Evolutionary conservation across 1,140 invertebrate species (phyloP).

Genomic region (Sycobia sp.): DNA sequence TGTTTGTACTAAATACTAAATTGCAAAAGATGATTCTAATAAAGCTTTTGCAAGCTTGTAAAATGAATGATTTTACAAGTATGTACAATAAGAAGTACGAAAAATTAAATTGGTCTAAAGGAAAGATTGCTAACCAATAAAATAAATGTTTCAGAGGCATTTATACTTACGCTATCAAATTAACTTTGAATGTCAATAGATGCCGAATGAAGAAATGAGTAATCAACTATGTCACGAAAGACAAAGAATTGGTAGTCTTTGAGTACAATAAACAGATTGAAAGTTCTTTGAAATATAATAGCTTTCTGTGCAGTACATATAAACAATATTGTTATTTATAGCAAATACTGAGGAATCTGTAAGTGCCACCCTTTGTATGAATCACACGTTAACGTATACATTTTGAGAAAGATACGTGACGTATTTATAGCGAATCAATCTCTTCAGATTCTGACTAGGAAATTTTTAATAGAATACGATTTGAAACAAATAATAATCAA

Average conservation of each 20-base stretch:
- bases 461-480: not conserved
- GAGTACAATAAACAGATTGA: not conserved
- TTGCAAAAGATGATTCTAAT: too few species aligned
- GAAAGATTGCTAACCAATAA: too few species aligned
- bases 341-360: constrained; percentile 10
- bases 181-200: not conserved
- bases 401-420: constrained; percentile 7
- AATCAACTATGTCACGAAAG: too few species aligned
- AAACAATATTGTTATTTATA: constrained; percentile 5
- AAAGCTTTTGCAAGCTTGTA: too few species aligned
- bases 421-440: not conserved
- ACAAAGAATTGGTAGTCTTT: too few species aligned
- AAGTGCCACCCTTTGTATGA: constrained; percentile 24
- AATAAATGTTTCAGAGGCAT: too few species aligned
- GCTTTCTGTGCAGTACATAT: constrained; percentile 7
- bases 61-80: too few species aligned
- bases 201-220: not conserved
- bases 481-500: too few species aligned
- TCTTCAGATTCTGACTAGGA: not conserved
- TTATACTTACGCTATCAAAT: too few species aligned
- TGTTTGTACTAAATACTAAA: too few species aligned
- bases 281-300: constrained; percentile 4
- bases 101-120: too few species aligned
- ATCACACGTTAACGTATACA: not conserved
- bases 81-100: too few species aligned